Evolutionary conservation across 2,888 invertebrate genomes (phyloP).

Genomic region (Noctua janthina): DNA sequence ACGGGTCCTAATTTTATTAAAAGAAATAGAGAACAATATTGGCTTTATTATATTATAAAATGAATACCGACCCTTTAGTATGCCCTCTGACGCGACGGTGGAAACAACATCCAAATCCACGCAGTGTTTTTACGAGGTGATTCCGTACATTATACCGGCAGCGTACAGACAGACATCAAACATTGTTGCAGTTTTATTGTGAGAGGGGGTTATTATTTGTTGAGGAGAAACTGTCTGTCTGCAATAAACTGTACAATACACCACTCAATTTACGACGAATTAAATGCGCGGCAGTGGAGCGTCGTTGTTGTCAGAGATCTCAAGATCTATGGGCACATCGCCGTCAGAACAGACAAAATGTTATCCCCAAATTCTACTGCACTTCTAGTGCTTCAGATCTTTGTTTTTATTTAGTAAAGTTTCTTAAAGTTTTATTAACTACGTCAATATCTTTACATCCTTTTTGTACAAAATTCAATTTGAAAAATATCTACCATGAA

Average conservation of each 20-base stretch:
- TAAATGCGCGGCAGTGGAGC: neutral
- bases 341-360: neutral
- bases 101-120: neutral
- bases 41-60: neutral
- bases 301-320: neutral
- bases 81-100: too few relatives aligned
- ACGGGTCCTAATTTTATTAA: constrained; percentile 13
- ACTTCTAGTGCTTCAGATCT: neutral
- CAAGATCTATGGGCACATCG: neutral
- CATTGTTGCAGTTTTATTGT: constrained; percentile 43
- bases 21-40: neutral
- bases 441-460: neutral
- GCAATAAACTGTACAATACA: constrained; percentile 28
- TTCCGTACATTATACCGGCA: constrained; percentile 1
- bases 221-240: constrained; percentile 26
- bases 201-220: constrained; percentile 37
- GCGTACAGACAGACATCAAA: constrained; percentile 13
- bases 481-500: neutral
- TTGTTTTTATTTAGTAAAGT: neutral
- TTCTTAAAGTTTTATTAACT: neutral
- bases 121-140: constrained; percentile 13
- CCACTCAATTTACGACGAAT: constrained; percentile 28
- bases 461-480: neutral
- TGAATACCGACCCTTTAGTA: neutral
- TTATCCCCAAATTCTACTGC: neutral